These are phyloP conservation scores for Alcedo quadribrachys DNA, from an alignment of 2,797 vertebrate species.

Conservation along the genomic window DNA sequence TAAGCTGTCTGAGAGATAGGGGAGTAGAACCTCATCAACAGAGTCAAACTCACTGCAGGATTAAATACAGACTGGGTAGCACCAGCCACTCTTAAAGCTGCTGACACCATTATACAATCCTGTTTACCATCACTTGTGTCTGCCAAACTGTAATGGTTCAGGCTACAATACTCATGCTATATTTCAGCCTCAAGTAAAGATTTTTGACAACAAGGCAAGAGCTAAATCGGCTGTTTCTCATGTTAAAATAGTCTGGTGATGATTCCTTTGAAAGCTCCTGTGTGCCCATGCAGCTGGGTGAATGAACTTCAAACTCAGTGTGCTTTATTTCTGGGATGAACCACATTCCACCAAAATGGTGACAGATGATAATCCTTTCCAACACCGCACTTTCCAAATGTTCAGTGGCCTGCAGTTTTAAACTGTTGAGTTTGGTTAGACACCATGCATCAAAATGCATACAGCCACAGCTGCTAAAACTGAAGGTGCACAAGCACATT, in stretches of 20 bases:
- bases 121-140: background rate
- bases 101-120: conserved; percentile 9
- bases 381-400: background rate
- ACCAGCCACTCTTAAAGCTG: conserved; percentile 3
- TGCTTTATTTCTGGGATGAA: background rate
- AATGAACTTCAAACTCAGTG: background rate
- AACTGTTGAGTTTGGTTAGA: background rate
- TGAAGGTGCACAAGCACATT: background rate
- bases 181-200: conserved; percentile 17
- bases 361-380: background rate
- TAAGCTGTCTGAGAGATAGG: background rate
- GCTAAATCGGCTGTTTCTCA: background rate
- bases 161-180: background rate
- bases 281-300: background rate
- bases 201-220: background rate
- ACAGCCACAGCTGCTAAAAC: background rate
- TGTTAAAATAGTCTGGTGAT: background rate
- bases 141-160: conserved; percentile 20
- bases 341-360: background rate
- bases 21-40: background rate
- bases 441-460: background rate
- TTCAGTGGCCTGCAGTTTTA: background rate
- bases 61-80: background rate
- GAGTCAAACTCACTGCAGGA: background rate
- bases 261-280: background rate